Percentiles rank a stretch among this genome's conserved stretches.
Evolutionary conservation across 2,113 vertebrate species (phyloP).

Genomic region (Chaetodon auriga): DNA sequence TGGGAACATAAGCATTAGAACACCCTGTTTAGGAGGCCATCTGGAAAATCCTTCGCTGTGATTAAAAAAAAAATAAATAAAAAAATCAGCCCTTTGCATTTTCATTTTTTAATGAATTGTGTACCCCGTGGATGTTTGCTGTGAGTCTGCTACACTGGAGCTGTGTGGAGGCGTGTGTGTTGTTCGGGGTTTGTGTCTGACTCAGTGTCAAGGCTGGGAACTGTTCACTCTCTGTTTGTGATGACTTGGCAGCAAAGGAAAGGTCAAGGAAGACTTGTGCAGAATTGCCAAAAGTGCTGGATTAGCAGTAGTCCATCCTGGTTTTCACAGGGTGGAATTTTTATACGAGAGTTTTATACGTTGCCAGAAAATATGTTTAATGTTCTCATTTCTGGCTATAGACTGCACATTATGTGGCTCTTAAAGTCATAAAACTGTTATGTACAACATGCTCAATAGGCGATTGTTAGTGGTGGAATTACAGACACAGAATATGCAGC

Average conservation of each 20-base stretch:
- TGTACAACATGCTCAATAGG: conserved; percentile 7
- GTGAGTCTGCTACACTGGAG: conserved; percentile 34
- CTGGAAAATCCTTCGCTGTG: conserved; percentile 64
- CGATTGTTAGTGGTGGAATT: background rate
- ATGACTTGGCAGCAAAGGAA: conserved; percentile 73
- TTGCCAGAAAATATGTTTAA: conserved; percentile 54
- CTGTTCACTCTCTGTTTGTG: conserved; percentile 69
- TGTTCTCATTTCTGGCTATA: conserved; percentile 29
- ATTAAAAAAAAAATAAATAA: conserved; percentile 58
- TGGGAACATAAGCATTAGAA: conserved; percentile 52
- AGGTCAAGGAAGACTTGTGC: conserved; percentile 73
- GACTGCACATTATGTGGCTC: conserved; percentile 13
- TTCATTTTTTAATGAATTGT: conserved; percentile 64
- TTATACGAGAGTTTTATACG: conserved; percentile 22
- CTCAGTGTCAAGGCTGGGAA: conserved; percentile 58
- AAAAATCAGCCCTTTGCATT: conserved; percentile 40
- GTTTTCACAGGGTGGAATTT: conserved; percentile 33
- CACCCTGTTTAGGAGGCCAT: conserved; percentile 66
- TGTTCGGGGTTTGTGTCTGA: conserved; percentile 48
- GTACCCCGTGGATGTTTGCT: conserved; percentile 54
- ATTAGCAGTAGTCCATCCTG: conserved; percentile 44
- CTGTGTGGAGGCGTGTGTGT: conserved; percentile 33
- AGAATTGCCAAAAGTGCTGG: conserved; percentile 63
- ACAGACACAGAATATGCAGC: conserved; percentile 1
- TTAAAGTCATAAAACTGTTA: conserved; percentile 16